These are phyloP conservation scores for Zaprionus obscuricornis DNA, from an alignment of 2,888 invertebrate species.

Conservation along the genomic window DNA sequence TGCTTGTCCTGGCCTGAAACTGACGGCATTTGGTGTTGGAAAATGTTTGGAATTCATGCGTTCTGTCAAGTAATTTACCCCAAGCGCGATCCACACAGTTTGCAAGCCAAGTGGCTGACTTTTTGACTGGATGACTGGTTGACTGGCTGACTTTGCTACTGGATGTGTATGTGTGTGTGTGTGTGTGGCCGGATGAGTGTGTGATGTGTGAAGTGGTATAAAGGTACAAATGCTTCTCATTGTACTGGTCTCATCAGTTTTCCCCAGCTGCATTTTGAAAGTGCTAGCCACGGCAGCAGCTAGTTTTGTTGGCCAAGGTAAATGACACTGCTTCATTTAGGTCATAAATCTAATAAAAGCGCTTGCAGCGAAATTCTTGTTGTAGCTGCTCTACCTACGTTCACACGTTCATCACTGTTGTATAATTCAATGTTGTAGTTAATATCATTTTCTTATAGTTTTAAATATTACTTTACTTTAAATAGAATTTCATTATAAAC, in stretches of 20 bases:
- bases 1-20: constrained; percentile 43
- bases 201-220: constrained; percentile 20
- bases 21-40: constrained; percentile 58
- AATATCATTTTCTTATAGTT: too few relatives aligned
- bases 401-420: too few relatives aligned
- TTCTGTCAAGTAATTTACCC: constrained; percentile 67
- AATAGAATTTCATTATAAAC: too few relatives aligned
- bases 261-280: constrained; percentile 13
- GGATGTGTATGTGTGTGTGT: constrained; percentile 16
- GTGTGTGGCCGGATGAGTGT: constrained; percentile 13
- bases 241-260: constrained; percentile 11
- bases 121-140: constrained; percentile 11
- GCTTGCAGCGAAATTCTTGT: too few relatives aligned
- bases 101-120: constrained; percentile 35
- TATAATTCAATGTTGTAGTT: too few relatives aligned
- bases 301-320: neutral
- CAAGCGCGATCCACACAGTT: constrained; percentile 42
- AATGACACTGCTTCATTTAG: constrained; percentile 23
- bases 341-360: too few relatives aligned
- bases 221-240: constrained; percentile 24
- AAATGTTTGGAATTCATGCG: constrained; percentile 70
- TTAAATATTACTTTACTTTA: too few relatives aligned
- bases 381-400: too few relatives aligned
- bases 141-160: neutral
- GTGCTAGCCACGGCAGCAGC: neutral